Conservation (phyloP, 2,888 invertebrate species). For the Dione juno region DNA sequence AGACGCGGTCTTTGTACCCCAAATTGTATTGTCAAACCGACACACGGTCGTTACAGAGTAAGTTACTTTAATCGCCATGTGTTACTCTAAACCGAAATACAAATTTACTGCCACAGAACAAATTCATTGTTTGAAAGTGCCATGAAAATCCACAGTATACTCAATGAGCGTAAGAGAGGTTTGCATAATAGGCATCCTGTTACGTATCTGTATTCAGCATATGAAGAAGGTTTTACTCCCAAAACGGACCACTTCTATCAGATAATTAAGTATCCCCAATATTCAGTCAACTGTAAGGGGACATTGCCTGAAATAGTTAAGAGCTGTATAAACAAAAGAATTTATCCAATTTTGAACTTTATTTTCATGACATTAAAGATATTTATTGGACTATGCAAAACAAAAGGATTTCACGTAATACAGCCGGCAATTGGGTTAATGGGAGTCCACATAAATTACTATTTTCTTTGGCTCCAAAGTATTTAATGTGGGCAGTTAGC, state of each 20-base stretch:
- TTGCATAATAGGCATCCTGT: not conserved
- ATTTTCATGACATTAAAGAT: constrained; percentile 37
- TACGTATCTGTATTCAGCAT: constrained; percentile 30
- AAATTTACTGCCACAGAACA: constrained; percentile 46
- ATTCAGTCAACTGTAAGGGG: constrained; percentile 73
- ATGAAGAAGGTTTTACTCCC: constrained; percentile 55
- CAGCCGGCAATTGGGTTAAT: constrained; percentile 74
- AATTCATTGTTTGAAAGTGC: constrained; percentile 12
- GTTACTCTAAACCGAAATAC: constrained; percentile 42
- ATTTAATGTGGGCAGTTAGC: constrained; percentile 69
- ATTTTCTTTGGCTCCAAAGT: constrained; percentile 73
- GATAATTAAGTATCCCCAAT: constrained; percentile 78
- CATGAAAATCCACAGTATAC: constrained; percentile 16
- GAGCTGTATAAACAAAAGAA: constrained; percentile 61
- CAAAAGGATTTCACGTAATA: constrained; percentile 43
- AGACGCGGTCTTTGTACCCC: constrained; percentile 60
- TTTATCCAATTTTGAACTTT: constrained; percentile 51
- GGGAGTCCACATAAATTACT: constrained; percentile 74
- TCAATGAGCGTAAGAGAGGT: constrained; percentile 7
- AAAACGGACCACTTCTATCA: constrained; percentile 75
- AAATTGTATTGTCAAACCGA: constrained; percentile 73
- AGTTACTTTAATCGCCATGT: constrained; percentile 52
- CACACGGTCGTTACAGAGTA: constrained; percentile 63
- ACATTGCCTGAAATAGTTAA: constrained; percentile 62
- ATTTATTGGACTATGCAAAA: constrained; percentile 37